Percentiles rank a stretch among this genome's conserved stretches.
Evolutionary conservation across 2,888 invertebrate species (phyloP).

Genomic region (Steinernema hermaphroditum): DNA sequence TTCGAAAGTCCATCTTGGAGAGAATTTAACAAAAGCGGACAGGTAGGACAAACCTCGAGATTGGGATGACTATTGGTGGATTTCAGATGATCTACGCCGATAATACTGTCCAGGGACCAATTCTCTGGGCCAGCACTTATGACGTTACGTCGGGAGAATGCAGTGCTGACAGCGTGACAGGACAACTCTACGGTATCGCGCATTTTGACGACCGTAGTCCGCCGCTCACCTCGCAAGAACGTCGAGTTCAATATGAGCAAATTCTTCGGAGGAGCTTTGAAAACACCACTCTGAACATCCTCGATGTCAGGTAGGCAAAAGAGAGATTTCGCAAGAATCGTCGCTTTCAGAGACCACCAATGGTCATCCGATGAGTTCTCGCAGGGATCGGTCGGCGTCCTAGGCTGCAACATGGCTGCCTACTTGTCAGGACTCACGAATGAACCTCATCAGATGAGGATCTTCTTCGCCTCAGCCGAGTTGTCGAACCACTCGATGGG

Average conservation of each 20-base stretch:
- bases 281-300: background rate
- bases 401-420: conserved; percentile 40
- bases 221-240: conserved; percentile 37
- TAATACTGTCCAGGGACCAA: conserved; percentile 45
- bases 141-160: conserved; percentile 45
- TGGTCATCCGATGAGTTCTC: conserved; percentile 47
- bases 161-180: conserved; percentile 32
- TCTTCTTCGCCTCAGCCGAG: conserved; percentile 53
- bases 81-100: conserved; percentile 32
- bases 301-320: background rate
- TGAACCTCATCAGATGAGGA: conserved; percentile 42
- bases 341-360: conserved; percentile 55
- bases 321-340: no score
- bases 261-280: background rate
- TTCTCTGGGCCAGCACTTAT: conserved; percentile 56
- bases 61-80: no score
- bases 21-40: conserved; percentile 45
- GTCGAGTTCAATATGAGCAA: conserved; percentile 38
- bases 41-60: conserved; percentile 26
- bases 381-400: conserved; percentile 48
- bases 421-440: conserved; percentile 40
- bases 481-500: conserved; percentile 45
- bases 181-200: conserved; percentile 54
- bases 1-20: conserved; percentile 54
- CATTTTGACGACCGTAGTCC: conserved; percentile 45